These are phyloP conservation scores for Lathamus discolor DNA, from an alignment of 2,113 vertebrate genomes.

Conservation along the genomic window DNA sequence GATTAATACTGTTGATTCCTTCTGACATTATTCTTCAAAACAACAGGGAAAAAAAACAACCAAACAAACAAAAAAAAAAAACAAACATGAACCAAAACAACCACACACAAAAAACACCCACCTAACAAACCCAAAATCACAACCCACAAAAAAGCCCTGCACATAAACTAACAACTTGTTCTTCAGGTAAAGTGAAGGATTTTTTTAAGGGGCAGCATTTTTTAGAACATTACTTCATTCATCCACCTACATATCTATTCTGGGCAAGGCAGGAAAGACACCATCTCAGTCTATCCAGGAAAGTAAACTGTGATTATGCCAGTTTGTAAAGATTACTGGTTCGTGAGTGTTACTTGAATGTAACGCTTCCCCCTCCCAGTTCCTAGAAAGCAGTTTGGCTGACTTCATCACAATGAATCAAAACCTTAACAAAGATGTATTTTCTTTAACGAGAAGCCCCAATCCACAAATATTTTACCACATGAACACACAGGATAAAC, in stretches of 20 bases:
- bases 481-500: background rate
- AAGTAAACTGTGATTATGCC: background rate
- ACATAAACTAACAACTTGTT: background rate
- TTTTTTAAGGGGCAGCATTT: background rate
- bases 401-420: background rate
- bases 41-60: fast-evolving
- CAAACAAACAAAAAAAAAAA: background rate
- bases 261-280: background rate
- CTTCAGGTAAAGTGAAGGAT: background rate
- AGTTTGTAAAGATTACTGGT: slow-evolving; percentile 16
- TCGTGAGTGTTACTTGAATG: background rate
- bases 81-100: too few species aligned
- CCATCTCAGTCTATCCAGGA: background rate
- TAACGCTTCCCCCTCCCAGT: background rate
- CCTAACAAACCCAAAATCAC: background rate
- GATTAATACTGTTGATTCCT: background rate
- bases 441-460: background rate
- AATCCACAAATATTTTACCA: background rate
- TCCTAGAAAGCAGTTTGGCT: background rate
- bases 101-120: background rate
- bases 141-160: background rate
- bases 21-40: background rate
- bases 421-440: background rate
- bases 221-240: slow-evolving; percentile 34
- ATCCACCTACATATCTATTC: background rate